These are phyloP conservation scores for Luperina testacea DNA, from an alignment of 2,888 invertebrate species.

Conservation along the genomic window DNA sequence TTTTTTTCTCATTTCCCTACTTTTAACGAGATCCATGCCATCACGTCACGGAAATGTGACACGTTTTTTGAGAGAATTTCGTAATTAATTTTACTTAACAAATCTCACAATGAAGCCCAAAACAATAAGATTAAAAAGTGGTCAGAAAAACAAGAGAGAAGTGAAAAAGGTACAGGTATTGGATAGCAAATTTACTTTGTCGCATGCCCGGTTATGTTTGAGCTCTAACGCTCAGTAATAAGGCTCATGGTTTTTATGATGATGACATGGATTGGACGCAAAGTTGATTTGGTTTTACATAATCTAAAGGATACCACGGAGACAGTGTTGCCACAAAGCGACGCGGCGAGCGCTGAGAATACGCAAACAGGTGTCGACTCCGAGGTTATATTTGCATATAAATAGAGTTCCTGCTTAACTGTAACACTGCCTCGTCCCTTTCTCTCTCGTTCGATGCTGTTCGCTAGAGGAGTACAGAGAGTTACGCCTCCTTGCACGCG, in stretches of 20 bases:
- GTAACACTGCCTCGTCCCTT: constrained; percentile 87
- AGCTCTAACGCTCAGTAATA: constrained; percentile 60
- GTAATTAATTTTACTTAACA: constrained; percentile 71
- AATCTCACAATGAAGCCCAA: constrained; percentile 68
- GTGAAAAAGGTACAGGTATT: constrained; percentile 65
- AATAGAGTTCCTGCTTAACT: constrained; percentile 91
- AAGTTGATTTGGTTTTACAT: constrained; percentile 74
- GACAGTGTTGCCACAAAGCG: constrained; percentile 86
- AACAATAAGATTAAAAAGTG: constrained; percentile 70
- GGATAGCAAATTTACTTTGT: constrained; percentile 57
- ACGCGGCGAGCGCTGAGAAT: constrained; percentile 86
- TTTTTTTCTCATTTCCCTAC: constrained; percentile 13
- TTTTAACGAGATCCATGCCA: constrained; percentile 40
- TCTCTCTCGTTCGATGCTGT: constrained; percentile 80
- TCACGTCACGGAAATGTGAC: constrained; percentile 58
- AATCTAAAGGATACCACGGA: constrained; percentile 84
- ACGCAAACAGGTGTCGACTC: constrained; percentile 90
- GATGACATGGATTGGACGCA: constrained; percentile 64
- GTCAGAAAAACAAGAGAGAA: constrained; percentile 70
- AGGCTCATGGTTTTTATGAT: constrained; percentile 63
- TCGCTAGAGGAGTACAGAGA: constrained; percentile 83
- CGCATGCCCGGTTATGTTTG: constrained; percentile 33
- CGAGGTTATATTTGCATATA: constrained; percentile 90
- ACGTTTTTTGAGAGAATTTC: constrained; percentile 61
- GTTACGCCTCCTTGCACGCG: constrained; percentile 85